Conservation (phyloP, 1,140 invertebrate species). For the Hermetia illucens region DNA sequence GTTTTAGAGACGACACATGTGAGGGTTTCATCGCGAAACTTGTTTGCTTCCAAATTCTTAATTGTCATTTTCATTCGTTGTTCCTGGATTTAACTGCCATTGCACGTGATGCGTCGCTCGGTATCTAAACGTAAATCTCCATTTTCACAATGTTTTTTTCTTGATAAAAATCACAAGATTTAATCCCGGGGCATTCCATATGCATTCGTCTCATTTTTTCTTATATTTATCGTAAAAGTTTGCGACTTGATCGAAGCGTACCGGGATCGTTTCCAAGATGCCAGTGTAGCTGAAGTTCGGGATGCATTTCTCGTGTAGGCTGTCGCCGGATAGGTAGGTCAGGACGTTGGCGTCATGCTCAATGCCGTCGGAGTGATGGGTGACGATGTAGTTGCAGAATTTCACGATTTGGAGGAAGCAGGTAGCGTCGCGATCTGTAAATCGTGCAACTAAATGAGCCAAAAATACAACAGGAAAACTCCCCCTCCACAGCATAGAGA, state of each 20-base stretch:
- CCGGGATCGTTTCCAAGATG: conserved; percentile 27
- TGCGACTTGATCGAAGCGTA: conserved; percentile 27
- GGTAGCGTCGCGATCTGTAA: conserved; percentile 25
- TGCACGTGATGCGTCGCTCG: too few relatives aligned
- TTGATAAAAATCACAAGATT: too few relatives aligned
- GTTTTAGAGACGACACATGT: too few relatives aligned
- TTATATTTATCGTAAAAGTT: conserved; percentile 29
- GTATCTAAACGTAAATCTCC: too few relatives aligned
- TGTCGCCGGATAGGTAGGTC: conserved; percentile 27
- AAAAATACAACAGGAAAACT: too few relatives aligned
- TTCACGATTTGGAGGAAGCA: conserved; percentile 27
- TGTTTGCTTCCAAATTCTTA: too few relatives aligned
- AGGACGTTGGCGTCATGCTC: conserved; percentile 26
- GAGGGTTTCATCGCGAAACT: too few relatives aligned
- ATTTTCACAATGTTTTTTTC: too few relatives aligned
- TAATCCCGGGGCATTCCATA: too few relatives aligned
- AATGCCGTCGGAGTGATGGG: conserved; percentile 24
- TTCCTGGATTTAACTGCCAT: too few relatives aligned
- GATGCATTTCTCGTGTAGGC: conserved; percentile 25
- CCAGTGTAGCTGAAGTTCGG: conserved; percentile 27
- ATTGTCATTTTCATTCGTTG: too few relatives aligned
- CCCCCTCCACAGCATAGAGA: too few relatives aligned
- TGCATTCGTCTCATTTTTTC: conserved; percentile 12
- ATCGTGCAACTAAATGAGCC: background rate
- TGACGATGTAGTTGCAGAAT: conserved; percentile 28